These are phyloP conservation scores for Parnassius orleans DNA, from an alignment of 2,888 invertebrate genomes.

Conservation along the genomic window DNA sequence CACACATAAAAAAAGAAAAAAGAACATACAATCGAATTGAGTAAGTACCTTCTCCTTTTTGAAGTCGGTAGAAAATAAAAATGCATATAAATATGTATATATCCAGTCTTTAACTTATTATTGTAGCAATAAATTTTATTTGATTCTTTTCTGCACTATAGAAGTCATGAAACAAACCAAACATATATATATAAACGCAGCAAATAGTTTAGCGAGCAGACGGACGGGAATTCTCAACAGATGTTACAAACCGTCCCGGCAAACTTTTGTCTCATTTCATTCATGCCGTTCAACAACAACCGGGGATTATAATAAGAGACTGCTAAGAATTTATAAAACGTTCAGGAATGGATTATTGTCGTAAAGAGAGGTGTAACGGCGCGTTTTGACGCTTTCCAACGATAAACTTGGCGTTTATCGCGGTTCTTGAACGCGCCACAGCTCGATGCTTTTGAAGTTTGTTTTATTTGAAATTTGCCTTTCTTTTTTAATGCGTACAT, in stretches of 20 bases:
- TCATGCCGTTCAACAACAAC: constrained; percentile 43
- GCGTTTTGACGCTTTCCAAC: constrained; percentile 38
- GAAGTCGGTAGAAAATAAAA: too few relatives aligned
- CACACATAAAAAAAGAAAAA: too few relatives aligned
- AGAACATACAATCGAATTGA: too few relatives aligned
- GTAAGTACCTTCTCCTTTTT: too few relatives aligned
- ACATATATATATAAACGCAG: neutral
- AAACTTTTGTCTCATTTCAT: constrained; percentile 29
- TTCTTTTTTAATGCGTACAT: neutral
- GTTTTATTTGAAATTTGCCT: constrained; percentile 15
- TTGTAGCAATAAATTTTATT: too few relatives aligned
- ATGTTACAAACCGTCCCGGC: constrained; percentile 19
- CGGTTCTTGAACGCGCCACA: constrained; percentile 51
- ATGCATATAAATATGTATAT: too few relatives aligned
- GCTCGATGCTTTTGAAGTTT: neutral
- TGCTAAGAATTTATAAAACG: constrained; percentile 53
- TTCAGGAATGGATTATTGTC: constrained; percentile 68
- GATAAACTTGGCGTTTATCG: constrained; percentile 66
- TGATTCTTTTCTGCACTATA: too few relatives aligned
- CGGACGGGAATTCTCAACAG: constrained; percentile 24
- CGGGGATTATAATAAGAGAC: constrained; percentile 45
- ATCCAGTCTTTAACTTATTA: too few relatives aligned
- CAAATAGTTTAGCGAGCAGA: constrained; percentile 20
- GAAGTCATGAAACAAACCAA: too few relatives aligned
- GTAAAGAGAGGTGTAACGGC: constrained; percentile 57